Evolutionary conservation across 2,888 invertebrate genomes (phyloP).

Genomic region (Sthenelais limicola): DNA sequence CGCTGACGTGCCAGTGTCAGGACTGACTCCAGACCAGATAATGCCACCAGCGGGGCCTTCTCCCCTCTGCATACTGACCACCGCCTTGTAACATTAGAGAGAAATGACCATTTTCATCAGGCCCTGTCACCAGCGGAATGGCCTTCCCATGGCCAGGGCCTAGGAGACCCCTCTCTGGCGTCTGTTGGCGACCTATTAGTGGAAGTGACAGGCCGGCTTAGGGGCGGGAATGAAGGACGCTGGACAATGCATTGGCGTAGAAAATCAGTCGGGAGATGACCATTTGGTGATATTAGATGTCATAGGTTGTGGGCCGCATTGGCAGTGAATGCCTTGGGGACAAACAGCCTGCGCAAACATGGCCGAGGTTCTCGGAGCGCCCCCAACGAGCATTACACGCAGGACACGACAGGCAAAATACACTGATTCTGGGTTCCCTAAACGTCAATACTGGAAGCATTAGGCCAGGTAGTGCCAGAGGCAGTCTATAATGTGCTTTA

Average conservation of each 20-base stretch:
- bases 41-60: conserved; percentile 1
- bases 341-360: no score
- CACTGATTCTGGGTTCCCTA: no score
- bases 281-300: conserved; percentile 34
- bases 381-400: no score
- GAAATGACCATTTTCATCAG: conserved; percentile 35
- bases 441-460: no score
- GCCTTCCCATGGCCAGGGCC: neutral
- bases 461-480: no score
- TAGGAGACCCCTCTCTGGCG: neutral
- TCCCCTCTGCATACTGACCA: conserved; percentile 17
- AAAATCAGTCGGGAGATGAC: conserved; percentile 11
- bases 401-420: no score
- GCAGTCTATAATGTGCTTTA: no score
- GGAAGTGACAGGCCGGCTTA: conserved; percentile 36
- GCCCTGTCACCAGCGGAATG: conserved; percentile 14
- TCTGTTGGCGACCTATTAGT: neutral
- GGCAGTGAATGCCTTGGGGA: no score
- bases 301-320: conserved; percentile 8
- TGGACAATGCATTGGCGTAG: conserved; percentile 2
- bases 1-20: neutral
- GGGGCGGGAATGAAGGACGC: conserved; percentile 7
- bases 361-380: no score
- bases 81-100: conserved; percentile 32
- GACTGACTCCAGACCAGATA: conserved; percentile 1